A percentile compares a stretch with the other conserved stretches of the same genome.
Evolutionary conservation across 2,888 invertebrate genomes (phyloP).

Genomic region (Hirtodrosophila alboralis): DNA sequence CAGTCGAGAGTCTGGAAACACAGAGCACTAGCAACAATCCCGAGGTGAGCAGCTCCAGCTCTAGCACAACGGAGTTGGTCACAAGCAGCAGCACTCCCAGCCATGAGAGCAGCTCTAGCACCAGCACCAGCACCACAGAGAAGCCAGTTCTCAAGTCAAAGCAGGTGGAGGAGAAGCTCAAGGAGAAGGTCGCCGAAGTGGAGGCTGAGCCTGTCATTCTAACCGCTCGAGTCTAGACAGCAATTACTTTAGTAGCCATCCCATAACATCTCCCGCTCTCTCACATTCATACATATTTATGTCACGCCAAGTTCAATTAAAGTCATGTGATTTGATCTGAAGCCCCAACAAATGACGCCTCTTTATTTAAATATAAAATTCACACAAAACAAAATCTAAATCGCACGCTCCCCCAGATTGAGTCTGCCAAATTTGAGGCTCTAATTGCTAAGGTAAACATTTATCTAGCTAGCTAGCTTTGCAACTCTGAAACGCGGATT

Average conservation of each 20-base stretch:
- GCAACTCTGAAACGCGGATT: slow-evolving; percentile 5
- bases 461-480: not conserved
- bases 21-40: slow-evolving; percentile 30
- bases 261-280: slow-evolving; percentile 9
- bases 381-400: slow-evolving; percentile 42
- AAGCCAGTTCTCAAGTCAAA: slow-evolving; percentile 70
- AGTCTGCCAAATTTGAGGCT: slow-evolving; percentile 51
- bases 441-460: slow-evolving; percentile 60
- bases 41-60: slow-evolving; percentile 8
- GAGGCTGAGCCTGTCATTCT: slow-evolving; percentile 84
- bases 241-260: slow-evolving; percentile 41
- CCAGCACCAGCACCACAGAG: slow-evolving; percentile 46
- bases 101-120: slow-evolving; percentile 47
- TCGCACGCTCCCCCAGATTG: slow-evolving; percentile 11
- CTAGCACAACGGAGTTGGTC: slow-evolving; percentile 23
- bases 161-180: slow-evolving; percentile 79
- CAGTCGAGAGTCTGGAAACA: slow-evolving; percentile 48
- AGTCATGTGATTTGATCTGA: slow-evolving; percentile 70
- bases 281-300: slow-evolving; percentile 57
- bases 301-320: slow-evolving; percentile 68
- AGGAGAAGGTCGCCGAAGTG: slow-evolving; percentile 83
- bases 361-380: slow-evolving; percentile 70
- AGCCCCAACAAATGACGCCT: slow-evolving; percentile 29
- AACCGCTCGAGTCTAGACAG: slow-evolving; percentile 79
- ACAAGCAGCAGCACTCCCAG: slow-evolving; percentile 21